Base-by-base conservation (phyloP, 2,888 invertebrate genomes). In the Pelosia muscerda region DNA sequence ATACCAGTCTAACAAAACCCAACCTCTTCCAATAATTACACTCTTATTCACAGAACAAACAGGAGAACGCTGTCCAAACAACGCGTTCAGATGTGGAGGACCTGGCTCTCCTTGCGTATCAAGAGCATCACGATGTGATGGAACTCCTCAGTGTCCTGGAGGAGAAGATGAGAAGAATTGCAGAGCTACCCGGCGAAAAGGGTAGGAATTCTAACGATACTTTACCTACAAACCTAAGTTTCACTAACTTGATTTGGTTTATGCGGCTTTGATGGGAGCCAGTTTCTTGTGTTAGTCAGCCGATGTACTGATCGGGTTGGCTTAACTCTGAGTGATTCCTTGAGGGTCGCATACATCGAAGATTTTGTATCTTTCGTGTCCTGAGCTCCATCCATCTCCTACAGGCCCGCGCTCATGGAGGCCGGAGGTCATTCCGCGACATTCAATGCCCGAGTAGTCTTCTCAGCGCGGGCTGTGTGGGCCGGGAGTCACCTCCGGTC, bases 81-180 rank as follows among this genome's bases (percentile, higher is more conserved):
- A 97, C 89, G 96, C 97, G 11, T 97, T 97, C 93, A 95, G 95
- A 15, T 97, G 97, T 84, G 95, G 95, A 65, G 95, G 95, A 0
- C 95, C 96, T 10, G 96, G 97, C 23, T 95, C 96, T 9, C 94
- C 94, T 31, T 98, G 98, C 90, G 96, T 98, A 67, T 97, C 98
- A 0, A 95, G 97, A 49, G 97, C 98, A 0, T 96, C 96, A 4
- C 94, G 98, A 9, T 98, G 98, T 89, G 98, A 98, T 88, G 98
- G 98, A 2, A 96, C 95, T 59, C 95, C 94, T 61, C 97, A 97
- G 86, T 97, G 97, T 85, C 97, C 97, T 0, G 95, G 96, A n/a
- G 97, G 97, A 34, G 97, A 97, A 85, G 97, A 97, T 84, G 97
- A 97, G 87, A 92, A 96, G 68, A 96, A 96, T 82, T 97, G 97